Base-by-base conservation (phyloP, 1,140 invertebrate species). In the Macrobrachium nipponense region DNA sequence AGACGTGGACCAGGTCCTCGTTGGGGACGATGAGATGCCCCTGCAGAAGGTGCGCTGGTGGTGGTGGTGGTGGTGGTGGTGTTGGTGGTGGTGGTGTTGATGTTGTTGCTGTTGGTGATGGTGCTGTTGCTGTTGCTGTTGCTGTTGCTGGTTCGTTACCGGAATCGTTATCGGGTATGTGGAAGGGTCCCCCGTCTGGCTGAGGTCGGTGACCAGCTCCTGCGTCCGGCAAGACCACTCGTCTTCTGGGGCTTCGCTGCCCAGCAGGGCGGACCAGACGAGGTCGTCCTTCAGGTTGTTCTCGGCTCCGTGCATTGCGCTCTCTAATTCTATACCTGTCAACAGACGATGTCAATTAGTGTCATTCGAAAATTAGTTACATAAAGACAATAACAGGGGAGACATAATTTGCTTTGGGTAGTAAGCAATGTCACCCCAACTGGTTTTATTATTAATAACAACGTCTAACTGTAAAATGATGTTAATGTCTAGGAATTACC, bases 101-200 rank as follows among this genome's bases (percentile, higher is more conserved):
- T 61, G 7, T 18, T 86, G 83, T 5, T 70, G 79, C 17, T 70
- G 36, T 7, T 51, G 60, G 43, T 23, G 80, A 79, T 83, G 61
- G 36, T 43, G 75, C 5, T 61, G 58, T 18, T 72, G 76, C 20
- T 79, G 84, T 27, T 27, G 72, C n/a, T 62, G 51, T 20, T 72
- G 87, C 76, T 23, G 75, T 20, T 60, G 87, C 11, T 18, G 62
- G 58, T 23, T 61, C 27, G 86, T 68, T 27, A 82, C 72, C 10
- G 75, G 64, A 17, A 81, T 59, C 18, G 82, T 87, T 72, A 80
- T 81, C 44, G 82, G 88, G 66, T 89, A 89, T n/a, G 88, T 89
- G 2, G 88, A 89, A 64, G 88, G 88, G 51, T 89, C 88, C 10
- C 88, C 88, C 27, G 88, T 87, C n/a, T 89, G 88, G 44, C 86